These are phyloP conservation scores for Uloborus diversus DNA, from an alignment of 1,140 invertebrate genomes.

Conservation along the genomic window DNA sequence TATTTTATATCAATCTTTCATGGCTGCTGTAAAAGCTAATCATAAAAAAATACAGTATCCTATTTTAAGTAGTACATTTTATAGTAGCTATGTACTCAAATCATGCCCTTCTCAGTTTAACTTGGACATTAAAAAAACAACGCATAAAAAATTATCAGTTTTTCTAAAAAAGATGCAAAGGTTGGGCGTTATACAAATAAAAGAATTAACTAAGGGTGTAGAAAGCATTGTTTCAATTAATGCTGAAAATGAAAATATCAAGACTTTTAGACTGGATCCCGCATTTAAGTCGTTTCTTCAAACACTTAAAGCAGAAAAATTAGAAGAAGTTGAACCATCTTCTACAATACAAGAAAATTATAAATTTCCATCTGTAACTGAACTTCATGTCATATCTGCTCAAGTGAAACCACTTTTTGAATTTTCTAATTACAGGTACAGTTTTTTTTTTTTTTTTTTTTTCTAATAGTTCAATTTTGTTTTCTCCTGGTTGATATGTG, in stretches of 20 bases:
- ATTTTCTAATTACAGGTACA: conserved; percentile 69
- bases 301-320: conserved; percentile 57
- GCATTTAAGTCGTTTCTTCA: conserved; percentile 59
- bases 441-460: conserved; percentile 58
- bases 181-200: conserved; percentile 73
- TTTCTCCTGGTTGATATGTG: not conserved
- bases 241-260: conserved; percentile 69
- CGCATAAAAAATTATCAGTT: conserved; percentile 85
- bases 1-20: conserved; percentile 78
- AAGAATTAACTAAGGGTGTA: conserved; percentile 77
- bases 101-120: conserved; percentile 70
- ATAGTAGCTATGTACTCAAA: conserved; percentile 79
- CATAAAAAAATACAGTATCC: conserved; percentile 73
- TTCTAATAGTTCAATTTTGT: conserved; percentile 15
- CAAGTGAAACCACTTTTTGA: conserved; percentile 74
- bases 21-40: conserved; percentile 77
- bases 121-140: conserved; percentile 88
- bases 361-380: conserved; percentile 70
- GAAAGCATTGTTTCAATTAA: conserved; percentile 74
- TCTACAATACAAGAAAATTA: conserved; percentile 57
- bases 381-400: conserved; percentile 77
- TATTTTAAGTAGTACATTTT: conserved; percentile 79
- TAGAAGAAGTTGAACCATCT: conserved; percentile 59
- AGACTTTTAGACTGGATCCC: conserved; percentile 56
- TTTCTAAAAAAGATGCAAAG: conserved; percentile 74